A percentile compares a stretch with the other conserved stretches of the same genome.
Evolutionary conservation across 2,113 vertebrate species (phyloP).

Genomic region (Salminus brasiliensis): DNA sequence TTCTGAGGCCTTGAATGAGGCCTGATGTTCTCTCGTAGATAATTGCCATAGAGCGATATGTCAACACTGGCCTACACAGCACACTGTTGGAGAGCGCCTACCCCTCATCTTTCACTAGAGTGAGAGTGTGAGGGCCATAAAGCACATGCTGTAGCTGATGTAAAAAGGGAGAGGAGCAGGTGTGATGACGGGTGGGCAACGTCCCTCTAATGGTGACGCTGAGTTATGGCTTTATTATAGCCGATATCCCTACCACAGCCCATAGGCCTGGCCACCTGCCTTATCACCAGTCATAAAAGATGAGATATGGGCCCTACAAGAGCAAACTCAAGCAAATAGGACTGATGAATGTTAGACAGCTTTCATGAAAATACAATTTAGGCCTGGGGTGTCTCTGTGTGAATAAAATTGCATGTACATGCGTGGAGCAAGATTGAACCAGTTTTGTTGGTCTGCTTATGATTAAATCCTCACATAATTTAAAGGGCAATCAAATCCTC

Average conservation of each 20-base stretch:
- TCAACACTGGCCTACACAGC: slow-evolving; percentile 43
- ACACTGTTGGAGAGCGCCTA: slow-evolving; percentile 30
- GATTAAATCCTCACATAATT: too few relatives aligned
- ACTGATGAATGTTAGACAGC: slow-evolving; percentile 49
- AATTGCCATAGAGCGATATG: slow-evolving; percentile 37
- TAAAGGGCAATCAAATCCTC: too few relatives aligned
- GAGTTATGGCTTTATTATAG: slow-evolving; percentile 78
- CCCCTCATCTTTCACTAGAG: slow-evolving; percentile 58
- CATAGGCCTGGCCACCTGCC: slow-evolving; percentile 76
- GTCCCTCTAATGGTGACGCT: slow-evolving; percentile 66
- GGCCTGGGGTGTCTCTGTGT: slow-evolving; percentile 24
- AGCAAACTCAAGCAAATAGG: slow-evolving; percentile 51
- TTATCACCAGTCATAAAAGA: slow-evolving; percentile 69
- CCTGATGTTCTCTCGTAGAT: slow-evolving; percentile 15
- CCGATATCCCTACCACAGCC: slow-evolving; percentile 66
- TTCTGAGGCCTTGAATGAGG: not conserved
- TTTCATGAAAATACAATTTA: slow-evolving; percentile 38
- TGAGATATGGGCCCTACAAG: slow-evolving; percentile 46
- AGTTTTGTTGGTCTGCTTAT: too few relatives aligned
- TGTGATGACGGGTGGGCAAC: slow-evolving; percentile 67
- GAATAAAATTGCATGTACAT: too few relatives aligned
- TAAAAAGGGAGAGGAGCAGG: slow-evolving; percentile 74
- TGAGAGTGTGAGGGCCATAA: slow-evolving; percentile 66
- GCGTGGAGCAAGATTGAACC: too few relatives aligned
- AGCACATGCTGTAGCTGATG: slow-evolving; percentile 68